These are phyloP conservation scores for Drosophila sulfurigaster DNA, from an alignment of 1,140 invertebrate species.

Conservation along the genomic window DNA sequence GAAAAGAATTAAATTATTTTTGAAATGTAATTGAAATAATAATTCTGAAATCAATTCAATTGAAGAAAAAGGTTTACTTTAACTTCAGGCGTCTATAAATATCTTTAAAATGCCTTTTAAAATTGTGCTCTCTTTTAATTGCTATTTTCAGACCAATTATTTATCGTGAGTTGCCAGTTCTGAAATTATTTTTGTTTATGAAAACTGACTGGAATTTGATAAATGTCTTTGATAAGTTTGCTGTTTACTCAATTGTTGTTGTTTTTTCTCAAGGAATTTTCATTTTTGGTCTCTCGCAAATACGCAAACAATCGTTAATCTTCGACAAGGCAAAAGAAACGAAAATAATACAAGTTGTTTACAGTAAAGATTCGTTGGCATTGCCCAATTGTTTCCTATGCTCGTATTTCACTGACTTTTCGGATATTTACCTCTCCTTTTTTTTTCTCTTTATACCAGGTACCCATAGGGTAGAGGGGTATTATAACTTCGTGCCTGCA, in stretches of 20 bases:
- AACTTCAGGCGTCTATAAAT: background rate
- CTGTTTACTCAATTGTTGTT: background rate
- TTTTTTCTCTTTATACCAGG: no score
- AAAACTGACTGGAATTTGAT: slow-evolving; percentile 23
- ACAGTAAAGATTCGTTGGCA: slow-evolving; percentile 15
- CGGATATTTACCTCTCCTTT: slow-evolving; percentile 9
- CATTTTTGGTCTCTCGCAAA: slow-evolving; percentile 4
- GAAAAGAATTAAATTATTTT: no score
- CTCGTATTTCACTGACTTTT: slow-evolving; percentile 43
- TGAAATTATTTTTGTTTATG: slow-evolving; percentile 5
- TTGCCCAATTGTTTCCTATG: slow-evolving; percentile 27
- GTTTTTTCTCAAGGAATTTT: slow-evolving; percentile 3
- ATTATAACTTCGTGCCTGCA: no score
- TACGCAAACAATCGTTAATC: slow-evolving; percentile 35
- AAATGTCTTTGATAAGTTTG: slow-evolving; percentile 17
- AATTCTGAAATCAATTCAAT: no score
- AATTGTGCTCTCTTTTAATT: background rate
- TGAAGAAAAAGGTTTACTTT: background rate
- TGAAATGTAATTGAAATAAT: no score
- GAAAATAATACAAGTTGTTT: slow-evolving; percentile 13
- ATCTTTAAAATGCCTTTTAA: background rate
- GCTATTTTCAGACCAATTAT: background rate
- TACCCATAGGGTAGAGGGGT: no score
- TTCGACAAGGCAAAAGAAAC: slow-evolving; percentile 7
- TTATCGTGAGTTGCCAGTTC: slow-evolving; percentile 12